Conservation (phyloP, 2,113 vertebrate species). For the Phasianus colchicus region DNA sequence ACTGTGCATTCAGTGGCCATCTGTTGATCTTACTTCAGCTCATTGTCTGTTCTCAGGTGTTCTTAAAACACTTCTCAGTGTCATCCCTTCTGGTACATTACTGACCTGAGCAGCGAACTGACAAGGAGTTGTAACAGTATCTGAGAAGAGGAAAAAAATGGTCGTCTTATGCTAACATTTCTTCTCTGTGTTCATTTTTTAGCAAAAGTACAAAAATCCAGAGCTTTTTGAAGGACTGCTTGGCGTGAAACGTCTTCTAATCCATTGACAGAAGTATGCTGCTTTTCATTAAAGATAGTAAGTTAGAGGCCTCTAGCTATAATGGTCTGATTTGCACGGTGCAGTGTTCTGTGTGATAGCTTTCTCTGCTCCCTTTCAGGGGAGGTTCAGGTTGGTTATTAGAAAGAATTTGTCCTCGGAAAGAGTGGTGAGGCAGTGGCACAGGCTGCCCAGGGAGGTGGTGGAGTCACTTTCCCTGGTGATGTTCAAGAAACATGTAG, state of each 20-base stretch:
- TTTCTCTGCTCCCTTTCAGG: neutral
- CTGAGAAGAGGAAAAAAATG: neutral
- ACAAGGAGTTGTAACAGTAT: neutral
- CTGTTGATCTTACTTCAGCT: neutral
- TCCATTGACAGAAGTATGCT: neutral
- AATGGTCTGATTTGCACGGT: neutral
- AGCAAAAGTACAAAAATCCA: slow-evolving; percentile 3
- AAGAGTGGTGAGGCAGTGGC: too few species aligned
- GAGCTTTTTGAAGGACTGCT: slow-evolving; percentile 37
- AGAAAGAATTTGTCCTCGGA: too few species aligned
- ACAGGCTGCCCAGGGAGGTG: too few species aligned
- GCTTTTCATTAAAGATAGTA: slow-evolving; percentile 22
- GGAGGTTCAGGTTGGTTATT: too few species aligned
- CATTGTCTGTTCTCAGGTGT: fast-evolving
- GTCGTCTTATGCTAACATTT: neutral
- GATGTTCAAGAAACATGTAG: too few species aligned
- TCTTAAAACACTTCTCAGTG: neutral
- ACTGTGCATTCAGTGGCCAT: neutral
- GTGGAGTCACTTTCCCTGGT: too few species aligned
- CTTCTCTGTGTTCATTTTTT: slow-evolving; percentile 44
- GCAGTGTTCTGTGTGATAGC: neutral
- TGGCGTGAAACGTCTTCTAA: slow-evolving; percentile 6
- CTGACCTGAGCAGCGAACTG: neutral
- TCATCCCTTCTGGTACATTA: fast-evolving
- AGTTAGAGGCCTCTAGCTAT: slow-evolving; percentile 26